Conservation (phyloP, 2,888 invertebrate species). For the Autographa pulchrina region DNA sequence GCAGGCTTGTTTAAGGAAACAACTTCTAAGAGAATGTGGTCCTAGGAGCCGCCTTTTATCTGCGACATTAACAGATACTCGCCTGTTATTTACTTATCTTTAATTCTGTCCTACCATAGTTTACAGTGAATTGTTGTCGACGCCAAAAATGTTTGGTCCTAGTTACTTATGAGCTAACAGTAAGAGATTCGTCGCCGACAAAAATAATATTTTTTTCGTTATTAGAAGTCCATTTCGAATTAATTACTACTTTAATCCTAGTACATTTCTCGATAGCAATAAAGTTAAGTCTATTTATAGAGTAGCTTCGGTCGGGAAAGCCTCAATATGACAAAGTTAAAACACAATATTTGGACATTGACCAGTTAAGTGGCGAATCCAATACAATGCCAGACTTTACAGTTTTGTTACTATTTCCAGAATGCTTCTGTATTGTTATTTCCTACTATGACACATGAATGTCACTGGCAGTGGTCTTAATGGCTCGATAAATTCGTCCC, state of each 20-base stretch:
- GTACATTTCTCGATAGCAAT: background rate
- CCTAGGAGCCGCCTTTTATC: conserved; percentile 54
- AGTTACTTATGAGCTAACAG: conserved; percentile 25
- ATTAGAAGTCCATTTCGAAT: background rate
- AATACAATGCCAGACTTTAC: conserved; percentile 28
- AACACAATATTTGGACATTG: conserved; percentile 12
- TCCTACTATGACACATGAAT: conserved; percentile 64
- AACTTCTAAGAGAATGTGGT: conserved; percentile 48
- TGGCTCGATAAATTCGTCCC: conserved; percentile 71
- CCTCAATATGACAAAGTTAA: conserved; percentile 10
- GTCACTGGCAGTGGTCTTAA: conserved; percentile 60
- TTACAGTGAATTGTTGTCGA: conserved; percentile 42
- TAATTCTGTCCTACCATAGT: conserved; percentile 36
- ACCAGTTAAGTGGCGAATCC: conserved; percentile 39
- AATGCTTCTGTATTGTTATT: conserved; percentile 53
- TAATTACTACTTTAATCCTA: background rate
- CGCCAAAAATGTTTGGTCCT: conserved; percentile 33
- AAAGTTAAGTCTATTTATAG: background rate
- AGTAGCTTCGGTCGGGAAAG: background rate
- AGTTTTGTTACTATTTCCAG: conserved; percentile 41
- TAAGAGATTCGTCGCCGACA: background rate
- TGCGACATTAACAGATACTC: conserved; percentile 46
- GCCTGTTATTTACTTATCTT: conserved; percentile 50
- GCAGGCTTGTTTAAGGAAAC: conserved; percentile 43
- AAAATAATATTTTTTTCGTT: background rate